A percentile compares a stretch with the other conserved stretches of the same genome.
These are phyloP conservation scores for Sciurus vulgaris DNA, from an alignment of 2,797 vertebrate genomes.

Conservation along the genomic window DNA sequence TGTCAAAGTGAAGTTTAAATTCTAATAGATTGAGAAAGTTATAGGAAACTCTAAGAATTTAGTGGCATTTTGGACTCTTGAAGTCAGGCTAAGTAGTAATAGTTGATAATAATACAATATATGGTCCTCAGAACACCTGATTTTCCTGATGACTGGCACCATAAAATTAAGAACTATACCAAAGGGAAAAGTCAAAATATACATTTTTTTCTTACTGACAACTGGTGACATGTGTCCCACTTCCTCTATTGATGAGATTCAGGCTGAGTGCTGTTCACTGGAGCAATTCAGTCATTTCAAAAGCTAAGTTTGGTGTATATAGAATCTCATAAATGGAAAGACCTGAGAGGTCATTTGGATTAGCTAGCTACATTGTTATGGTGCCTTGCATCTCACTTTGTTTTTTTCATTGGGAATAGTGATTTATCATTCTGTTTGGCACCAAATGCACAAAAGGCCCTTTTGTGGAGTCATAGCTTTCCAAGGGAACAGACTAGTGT, in stretches of 20 bases:
- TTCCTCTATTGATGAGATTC: slow-evolving; percentile 23
- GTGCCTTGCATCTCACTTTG: neutral
- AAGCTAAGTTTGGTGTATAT: neutral
- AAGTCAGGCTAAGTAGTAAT: slow-evolving; percentile 4
- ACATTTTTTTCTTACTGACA: neutral
- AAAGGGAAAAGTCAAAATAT: neutral
- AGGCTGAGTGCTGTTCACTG: neutral
- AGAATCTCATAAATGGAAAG: slow-evolving; percentile 19
- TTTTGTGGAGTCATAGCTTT: neutral
- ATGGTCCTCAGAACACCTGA: neutral
- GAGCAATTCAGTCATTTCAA: slow-evolving; percentile 36
- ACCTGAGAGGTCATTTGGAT: neutral
- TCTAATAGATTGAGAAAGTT: neutral
- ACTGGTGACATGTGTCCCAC: neutral
- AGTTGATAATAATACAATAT: neutral
- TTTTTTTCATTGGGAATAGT: neutral
- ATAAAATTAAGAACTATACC: slow-evolving; percentile 16
- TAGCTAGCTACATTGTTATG: neutral
- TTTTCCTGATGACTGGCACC: slow-evolving; percentile 37
- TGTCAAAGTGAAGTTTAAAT: neutral
- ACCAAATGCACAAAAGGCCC: neutral
- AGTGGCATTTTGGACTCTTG: neutral
- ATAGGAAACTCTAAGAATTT: neutral
- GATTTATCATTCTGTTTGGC: neutral
- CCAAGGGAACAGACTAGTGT: neutral